These are phyloP conservation scores for Eueremaeus valkanovi DNA, from an alignment of 2,888 invertebrate genomes.

Conservation along the genomic window DNA sequence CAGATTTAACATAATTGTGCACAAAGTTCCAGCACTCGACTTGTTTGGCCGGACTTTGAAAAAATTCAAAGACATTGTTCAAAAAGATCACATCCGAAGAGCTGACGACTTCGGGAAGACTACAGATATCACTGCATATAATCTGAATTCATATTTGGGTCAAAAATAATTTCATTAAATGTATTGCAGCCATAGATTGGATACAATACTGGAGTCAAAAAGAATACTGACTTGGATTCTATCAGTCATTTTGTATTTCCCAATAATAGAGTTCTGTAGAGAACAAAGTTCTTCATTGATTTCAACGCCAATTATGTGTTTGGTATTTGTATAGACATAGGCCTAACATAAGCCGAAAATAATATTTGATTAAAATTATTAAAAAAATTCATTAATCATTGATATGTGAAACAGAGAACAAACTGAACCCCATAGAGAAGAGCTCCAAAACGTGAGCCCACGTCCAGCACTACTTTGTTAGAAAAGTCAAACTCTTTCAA, in stretches of 20 bases:
- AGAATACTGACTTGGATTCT: constrained; percentile 52
- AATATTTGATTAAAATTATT: no score
- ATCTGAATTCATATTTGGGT: constrained; percentile 51
- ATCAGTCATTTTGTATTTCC: constrained; percentile 54
- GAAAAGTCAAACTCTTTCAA: constrained; percentile 59
- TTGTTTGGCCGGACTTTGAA: constrained; percentile 60
- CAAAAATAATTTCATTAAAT: neutral
- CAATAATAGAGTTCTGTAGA: constrained; percentile 60
- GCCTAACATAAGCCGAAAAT: constrained; percentile 59
- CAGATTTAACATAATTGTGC: constrained; percentile 56
- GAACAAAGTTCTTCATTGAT: constrained; percentile 64
- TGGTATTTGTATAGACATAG: constrained; percentile 60
- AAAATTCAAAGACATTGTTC: constrained; percentile 68
- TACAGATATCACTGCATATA: constrained; percentile 60
- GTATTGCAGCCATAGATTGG: neutral
- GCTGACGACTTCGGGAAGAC: constrained; percentile 58
- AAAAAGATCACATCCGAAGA: constrained; percentile 62
- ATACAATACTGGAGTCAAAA: constrained; percentile 21
- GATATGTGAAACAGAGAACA: neutral
- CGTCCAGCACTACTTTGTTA: constrained; percentile 62
- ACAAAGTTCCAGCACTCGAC: constrained; percentile 62
- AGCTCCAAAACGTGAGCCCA: constrained; percentile 67
- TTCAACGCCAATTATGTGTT: constrained; percentile 64
- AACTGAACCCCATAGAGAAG: constrained; percentile 63
- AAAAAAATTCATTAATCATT: no score